Percentiles rank a stretch among this genome's conserved stretches.
Evolutionary conservation across 2,113 vertebrate genomes (phyloP).

Genomic region (Puffinus mauretanicus): DNA sequence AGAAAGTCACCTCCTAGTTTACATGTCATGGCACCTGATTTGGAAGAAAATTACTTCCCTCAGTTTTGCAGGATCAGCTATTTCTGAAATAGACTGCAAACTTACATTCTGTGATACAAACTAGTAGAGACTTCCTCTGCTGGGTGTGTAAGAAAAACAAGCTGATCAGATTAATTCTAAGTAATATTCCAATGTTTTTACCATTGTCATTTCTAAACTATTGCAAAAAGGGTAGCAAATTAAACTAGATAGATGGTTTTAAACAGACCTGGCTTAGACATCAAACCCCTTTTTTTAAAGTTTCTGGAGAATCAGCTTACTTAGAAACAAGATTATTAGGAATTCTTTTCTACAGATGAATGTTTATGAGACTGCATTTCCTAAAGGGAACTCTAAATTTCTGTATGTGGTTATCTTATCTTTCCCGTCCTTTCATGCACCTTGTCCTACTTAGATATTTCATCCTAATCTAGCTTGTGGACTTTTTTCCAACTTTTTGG

Average conservation of each 20-base stretch:
- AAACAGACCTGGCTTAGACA: not conserved
- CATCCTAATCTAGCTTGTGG: not conserved
- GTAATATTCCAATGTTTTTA: not conserved
- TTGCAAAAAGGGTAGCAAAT: not conserved
- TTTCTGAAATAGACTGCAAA: conserved; percentile 5
- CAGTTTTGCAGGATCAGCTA: not conserved
- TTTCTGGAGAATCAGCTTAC: not conserved
- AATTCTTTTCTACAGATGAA: not conserved
- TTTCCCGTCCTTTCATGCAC: not conserved
- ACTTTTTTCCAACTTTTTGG: not conserved
- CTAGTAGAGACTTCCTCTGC: not conserved
- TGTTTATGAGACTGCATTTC: not conserved
- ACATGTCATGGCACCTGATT: not conserved
- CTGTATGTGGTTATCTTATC: not conserved
- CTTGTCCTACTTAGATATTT: not conserved
- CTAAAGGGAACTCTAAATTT: not conserved
- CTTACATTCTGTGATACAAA: not conserved
- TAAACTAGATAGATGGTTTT: not conserved
- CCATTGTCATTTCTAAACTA: not conserved
- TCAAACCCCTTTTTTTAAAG: fast-evolving
- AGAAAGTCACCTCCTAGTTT: not conserved
- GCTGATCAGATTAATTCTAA: not conserved
- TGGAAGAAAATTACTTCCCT: not conserved
- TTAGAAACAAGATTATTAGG: not conserved
- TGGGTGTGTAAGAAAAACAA: not conserved